phyloP scores from a whole-genome alignment of 1,140 invertebrate species.

The Aphidius gifuensis region DNA sequence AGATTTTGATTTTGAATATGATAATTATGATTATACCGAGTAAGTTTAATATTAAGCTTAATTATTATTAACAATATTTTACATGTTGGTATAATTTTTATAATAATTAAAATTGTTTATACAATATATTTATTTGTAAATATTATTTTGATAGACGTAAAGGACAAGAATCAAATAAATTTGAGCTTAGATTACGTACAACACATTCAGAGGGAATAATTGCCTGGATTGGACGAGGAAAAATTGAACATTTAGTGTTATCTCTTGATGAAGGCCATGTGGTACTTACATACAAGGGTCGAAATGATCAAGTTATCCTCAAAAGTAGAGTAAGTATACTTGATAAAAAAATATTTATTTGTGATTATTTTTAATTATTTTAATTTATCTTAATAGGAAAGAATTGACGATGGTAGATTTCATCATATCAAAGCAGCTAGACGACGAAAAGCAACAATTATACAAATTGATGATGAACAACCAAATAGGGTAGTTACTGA shows the following conservation, averaged over 20 bases:
- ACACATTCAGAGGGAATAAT: conserved; percentile 60
- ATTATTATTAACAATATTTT: neutral
- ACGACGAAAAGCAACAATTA: conserved; percentile 54
- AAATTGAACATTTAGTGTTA: conserved; percentile 47
- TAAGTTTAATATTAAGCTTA: conserved; percentile 37
- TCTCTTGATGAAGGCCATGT: conserved; percentile 59
- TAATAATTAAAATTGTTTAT: too few relatives aligned
- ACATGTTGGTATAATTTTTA: neutral
- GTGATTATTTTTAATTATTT: neutral
- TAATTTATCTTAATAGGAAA: conserved; percentile 49
- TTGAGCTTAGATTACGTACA: conserved; percentile 63
- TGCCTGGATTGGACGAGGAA: conserved; percentile 63
- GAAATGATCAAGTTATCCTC: conserved; percentile 49
- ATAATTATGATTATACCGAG: conserved; percentile 52
- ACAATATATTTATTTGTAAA: too few relatives aligned
- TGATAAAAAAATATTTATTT: too few relatives aligned
- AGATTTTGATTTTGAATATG: conserved; percentile 49
- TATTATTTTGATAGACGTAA: conserved; percentile 41
- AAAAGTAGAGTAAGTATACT: conserved; percentile 56
- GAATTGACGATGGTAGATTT: conserved; percentile 52
- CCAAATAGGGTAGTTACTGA: conserved; percentile 42
- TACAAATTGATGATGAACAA: conserved; percentile 59
- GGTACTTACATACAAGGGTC: conserved; percentile 55
- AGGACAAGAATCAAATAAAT: conserved; percentile 63
- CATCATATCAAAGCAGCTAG: conserved; percentile 47